Base-by-base conservation (phyloP, 2,113 vertebrate genomes). In the Proterorhinus semilunaris region DNA sequence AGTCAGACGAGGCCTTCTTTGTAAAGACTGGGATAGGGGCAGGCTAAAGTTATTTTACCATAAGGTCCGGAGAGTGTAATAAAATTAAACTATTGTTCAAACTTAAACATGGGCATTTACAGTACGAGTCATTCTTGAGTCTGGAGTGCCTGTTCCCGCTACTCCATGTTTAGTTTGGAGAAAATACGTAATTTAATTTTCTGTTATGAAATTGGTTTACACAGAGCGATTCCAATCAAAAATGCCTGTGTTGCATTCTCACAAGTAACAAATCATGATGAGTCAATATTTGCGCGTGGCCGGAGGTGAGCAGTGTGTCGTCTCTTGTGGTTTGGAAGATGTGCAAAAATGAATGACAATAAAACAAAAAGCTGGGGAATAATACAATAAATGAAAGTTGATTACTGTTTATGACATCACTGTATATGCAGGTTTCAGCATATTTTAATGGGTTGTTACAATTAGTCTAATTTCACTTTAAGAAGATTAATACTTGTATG, bases 1-100 rank as follows among this genome's bases (percentile, higher is more conserved):
- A 89, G 87, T 87, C 84, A 85, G 90, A 83, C 77, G 17, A 55
- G 15, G 50, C 50, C 27, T 36, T 36, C 77, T 73, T 86, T 79
- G 82, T 79, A 66, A 85, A 79, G 78, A 76, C 75, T 36, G 21
- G 27, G 46, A 47, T 10, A 47, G 46, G 46, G 46, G 7, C 46
- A 47, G 46, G 10, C 3, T 47, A 2, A 1, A 8, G 46, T 47
- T 8, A 47, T 10, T 11, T 13, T 13, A 51, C 15, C 49, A 51
- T 51, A 36, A 36, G 27, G 27, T 36, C 27, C 27, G 4, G 27
- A 36, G 27, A 36, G 2, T 36, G 27, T 36, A 36, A 36, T 3
- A 36, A 36, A 36, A 36, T 36, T 36, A 36, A 36, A 36, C 27
- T 36, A 36, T 36, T 54, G 6, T 10, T 54, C 17, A 54, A 57